These are phyloP conservation scores for Nothura maculosa DNA, from an alignment of 2,797 vertebrate genomes.

Conservation along the genomic window DNA sequence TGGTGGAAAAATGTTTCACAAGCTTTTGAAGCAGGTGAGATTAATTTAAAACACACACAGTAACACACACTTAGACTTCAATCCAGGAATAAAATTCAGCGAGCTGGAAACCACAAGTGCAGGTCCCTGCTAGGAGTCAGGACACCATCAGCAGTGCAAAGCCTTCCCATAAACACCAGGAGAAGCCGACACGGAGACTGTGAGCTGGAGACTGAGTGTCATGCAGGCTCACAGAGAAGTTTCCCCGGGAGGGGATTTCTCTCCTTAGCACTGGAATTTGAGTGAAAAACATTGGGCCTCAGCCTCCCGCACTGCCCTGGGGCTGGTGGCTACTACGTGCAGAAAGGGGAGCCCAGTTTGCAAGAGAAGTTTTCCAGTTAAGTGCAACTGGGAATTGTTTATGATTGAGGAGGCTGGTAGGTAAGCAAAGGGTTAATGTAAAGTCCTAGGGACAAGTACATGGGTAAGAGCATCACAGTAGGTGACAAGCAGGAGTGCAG, in stretches of 20 bases:
- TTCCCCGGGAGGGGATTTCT: not conserved
- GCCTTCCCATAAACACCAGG: not conserved
- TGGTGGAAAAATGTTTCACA: not conserved
- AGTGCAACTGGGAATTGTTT: not conserved
- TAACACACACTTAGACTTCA: too few species aligned
- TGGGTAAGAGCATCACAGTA: fast-evolving
- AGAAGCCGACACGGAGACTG: not conserved
- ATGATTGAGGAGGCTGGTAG: not conserved
- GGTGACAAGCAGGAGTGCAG: fast-evolving
- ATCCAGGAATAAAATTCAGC: not conserved
- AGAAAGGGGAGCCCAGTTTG: fast-evolving
- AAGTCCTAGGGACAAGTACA: fast-evolving
- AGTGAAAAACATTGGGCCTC: not conserved
- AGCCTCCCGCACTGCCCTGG: not conserved
- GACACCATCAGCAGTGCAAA: not conserved
- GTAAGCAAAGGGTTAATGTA: fast-evolving
- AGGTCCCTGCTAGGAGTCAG: not conserved
- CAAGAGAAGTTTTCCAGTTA: too few species aligned
- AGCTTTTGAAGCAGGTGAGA: not conserved
- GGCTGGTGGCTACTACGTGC: not conserved
- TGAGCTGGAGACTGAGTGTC: not conserved
- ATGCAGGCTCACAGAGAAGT: not conserved
- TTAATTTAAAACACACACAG: not conserved
- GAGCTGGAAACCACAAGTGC: not conserved
- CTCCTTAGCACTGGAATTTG: not conserved